phyloP scores from a whole-genome alignment of 2,113 vertebrate species.

The Cebus imitator region DNA sequence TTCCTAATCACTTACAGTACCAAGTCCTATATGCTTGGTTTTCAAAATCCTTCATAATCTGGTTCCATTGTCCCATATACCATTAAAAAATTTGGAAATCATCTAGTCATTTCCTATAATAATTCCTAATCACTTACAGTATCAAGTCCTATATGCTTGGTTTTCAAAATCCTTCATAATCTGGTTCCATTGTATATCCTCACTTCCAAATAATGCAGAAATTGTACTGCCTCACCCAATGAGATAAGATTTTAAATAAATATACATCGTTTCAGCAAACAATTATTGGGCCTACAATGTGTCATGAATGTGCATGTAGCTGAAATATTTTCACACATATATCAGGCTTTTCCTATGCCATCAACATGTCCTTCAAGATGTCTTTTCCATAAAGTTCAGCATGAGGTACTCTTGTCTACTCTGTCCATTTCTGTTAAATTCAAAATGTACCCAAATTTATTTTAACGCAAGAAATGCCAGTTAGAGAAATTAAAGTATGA shows the following conservation, averaged over 20 bases:
- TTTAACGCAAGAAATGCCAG: not conserved
- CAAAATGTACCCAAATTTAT: not conserved
- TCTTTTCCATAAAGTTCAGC: not conserved
- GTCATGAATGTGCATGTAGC: not conserved
- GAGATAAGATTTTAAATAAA: conserved; percentile 3
- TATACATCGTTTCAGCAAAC: not conserved
- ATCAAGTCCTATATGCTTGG: not conserved
- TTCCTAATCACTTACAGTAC: not conserved
- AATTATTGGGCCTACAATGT: not conserved
- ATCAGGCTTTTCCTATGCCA: not conserved
- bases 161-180: conserved; percentile 16
- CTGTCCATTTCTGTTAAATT: not conserved
- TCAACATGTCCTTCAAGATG: not conserved
- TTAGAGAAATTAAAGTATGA: not conserved
- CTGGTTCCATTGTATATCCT: not conserved
- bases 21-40: not conserved
- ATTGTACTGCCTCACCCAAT: not conserved
- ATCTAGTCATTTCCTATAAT: not conserved
- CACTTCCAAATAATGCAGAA: conserved; percentile 22
- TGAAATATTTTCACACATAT: not conserved
- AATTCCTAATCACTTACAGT: not conserved
- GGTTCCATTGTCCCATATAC: not conserved
- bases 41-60: conserved; percentile 6
- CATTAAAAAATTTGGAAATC: conserved; percentile 18
- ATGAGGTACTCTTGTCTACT: not conserved